Percentiles rank a stretch among this genome's conserved stretches.
Conservation (phyloP, 2,888 invertebrate genomes). For the Slavum lentiscoides region DNA sequence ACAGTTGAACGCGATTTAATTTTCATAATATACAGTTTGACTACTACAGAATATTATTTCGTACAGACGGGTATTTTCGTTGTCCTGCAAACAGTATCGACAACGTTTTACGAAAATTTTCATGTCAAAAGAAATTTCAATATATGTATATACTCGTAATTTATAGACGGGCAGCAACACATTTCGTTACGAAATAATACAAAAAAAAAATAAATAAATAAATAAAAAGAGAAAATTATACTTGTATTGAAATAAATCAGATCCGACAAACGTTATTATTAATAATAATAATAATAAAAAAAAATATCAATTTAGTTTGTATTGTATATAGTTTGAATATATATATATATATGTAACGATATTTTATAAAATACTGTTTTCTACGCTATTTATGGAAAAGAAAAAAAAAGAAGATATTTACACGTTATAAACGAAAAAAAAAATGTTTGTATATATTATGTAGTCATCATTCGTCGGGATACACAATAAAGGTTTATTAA, state of each 20-base stretch:
- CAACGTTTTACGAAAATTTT: neutral
- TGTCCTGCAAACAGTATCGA: neutral
- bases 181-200: no score
- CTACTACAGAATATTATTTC: conserved; percentile 14
- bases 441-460: neutral
- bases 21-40: neutral
- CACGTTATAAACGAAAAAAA: neutral
- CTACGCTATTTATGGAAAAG: neutral
- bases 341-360: neutral
- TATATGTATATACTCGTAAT: neutral
- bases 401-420: neutral
- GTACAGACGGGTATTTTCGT: neutral
- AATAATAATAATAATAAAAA: no score
- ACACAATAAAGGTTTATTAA: conserved; percentile 2
- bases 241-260: no score
- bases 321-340: neutral
- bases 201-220: neutral
- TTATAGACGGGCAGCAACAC: neutral
- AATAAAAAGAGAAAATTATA: neutral
- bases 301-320: no score
- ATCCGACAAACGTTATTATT: no score
- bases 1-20: conserved; percentile 20
- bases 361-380: no score
- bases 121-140: neutral
- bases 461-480: conserved; percentile 15